A percentile compares a stretch with the other conserved stretches of the same genome.
phyloP scores from a whole-genome alignment of 2,888 invertebrate genomes.

The Plagodis dolabraria region DNA sequence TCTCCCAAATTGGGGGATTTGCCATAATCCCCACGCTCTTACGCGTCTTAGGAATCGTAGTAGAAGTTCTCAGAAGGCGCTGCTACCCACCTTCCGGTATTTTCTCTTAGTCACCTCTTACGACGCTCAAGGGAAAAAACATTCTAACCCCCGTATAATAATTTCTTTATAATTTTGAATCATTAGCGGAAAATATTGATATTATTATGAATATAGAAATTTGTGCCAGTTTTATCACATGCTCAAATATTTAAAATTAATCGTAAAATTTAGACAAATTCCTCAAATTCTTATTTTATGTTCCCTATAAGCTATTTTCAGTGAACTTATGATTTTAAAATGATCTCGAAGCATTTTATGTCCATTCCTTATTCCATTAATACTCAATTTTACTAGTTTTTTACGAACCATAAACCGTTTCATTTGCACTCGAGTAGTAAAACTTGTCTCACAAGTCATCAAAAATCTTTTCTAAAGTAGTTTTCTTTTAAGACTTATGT shows the following conservation, averaged over 20 bases:
- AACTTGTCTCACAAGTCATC: slow-evolving; percentile 26
- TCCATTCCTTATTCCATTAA: slow-evolving; percentile 15
- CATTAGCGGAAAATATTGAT: too few species aligned
- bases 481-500: slow-evolving; percentile 21
- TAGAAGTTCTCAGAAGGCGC: too few species aligned
- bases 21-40: too few species aligned
- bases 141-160: too few species aligned
- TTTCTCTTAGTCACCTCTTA: too few species aligned
- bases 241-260: neutral
- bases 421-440: slow-evolving; percentile 31
- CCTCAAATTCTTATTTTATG: neutral
- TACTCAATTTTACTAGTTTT: slow-evolving; percentile 25
- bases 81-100: too few species aligned
- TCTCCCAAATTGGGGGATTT: too few species aligned
- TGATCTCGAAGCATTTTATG: slow-evolving; percentile 11
- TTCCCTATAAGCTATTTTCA: neutral
- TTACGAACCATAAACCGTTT: slow-evolving; percentile 28
- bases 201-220: neutral
- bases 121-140: too few species aligned
- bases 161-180: too few species aligned
- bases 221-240: neutral
- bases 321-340: slow-evolving; percentile 10
- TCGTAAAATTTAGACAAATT: too few species aligned
- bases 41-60: too few species aligned
- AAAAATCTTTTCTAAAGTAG: slow-evolving; percentile 24